Percentiles rank a stretch among this genome's conserved stretches.
Evolutionary conservation across 2,797 vertebrate genomes (phyloP).

Genomic region (Pseudochromis fuscus): DNA sequence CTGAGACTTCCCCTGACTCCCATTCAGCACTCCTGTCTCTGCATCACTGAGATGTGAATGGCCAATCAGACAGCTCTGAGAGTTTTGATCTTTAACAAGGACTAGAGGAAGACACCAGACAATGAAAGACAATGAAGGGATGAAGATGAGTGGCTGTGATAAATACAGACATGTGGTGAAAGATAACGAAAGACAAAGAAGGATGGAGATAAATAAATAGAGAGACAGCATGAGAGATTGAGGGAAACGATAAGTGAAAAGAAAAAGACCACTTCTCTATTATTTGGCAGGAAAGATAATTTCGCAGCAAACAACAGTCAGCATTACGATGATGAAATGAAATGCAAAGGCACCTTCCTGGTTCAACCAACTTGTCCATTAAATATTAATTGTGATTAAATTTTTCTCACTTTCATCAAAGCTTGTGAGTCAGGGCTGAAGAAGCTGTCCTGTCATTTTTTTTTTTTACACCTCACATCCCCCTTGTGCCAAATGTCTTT

Average conservation of each 20-base stretch:
- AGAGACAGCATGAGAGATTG: constrained; percentile 17
- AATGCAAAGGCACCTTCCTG: constrained; percentile 72
- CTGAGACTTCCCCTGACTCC: constrained; percentile 3
- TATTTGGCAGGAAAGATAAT: constrained; percentile 59
- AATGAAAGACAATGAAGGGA: constrained; percentile 34
- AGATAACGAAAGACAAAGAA: constrained; percentile 25
- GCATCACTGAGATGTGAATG: constrained; percentile 37
- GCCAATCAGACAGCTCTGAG: constrained; percentile 43
- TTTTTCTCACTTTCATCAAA: constrained; percentile 69
- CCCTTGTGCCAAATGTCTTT: constrained; percentile 62
- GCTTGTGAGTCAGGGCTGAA: constrained; percentile 55
- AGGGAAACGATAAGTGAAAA: no score
- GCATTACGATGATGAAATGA: constrained; percentile 80
- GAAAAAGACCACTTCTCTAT: constrained; percentile 27
- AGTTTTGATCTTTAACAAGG: constrained; percentile 53
- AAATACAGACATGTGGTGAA: constrained; percentile 24
- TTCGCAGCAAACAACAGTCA: constrained; percentile 66
- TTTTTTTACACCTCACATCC: constrained; percentile 56
- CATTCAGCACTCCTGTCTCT: constrained; percentile 28
- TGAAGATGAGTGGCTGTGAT: constrained; percentile 42
- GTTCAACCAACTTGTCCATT: constrained; percentile 68
- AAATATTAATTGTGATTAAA: constrained; percentile 75
- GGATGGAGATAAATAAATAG: background rate
- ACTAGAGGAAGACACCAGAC: constrained; percentile 24
- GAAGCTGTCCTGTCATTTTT: constrained; percentile 62